These are phyloP conservation scores for Pomatorhinus ruficollis DNA, from an alignment of 2,113 vertebrate species.

Conservation along the genomic window DNA sequence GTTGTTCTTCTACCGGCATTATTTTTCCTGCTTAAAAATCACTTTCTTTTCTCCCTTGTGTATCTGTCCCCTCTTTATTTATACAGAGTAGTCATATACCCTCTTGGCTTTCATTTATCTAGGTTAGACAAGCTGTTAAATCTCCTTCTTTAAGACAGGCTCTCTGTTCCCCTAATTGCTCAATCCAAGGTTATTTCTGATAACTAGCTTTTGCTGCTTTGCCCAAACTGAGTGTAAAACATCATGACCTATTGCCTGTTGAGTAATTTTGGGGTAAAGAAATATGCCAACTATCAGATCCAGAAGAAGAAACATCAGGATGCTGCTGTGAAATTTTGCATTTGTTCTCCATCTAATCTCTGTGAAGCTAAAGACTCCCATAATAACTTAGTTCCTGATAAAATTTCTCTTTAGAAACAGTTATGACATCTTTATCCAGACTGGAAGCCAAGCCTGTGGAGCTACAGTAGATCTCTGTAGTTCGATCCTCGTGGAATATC, in stretches of 20 bases:
- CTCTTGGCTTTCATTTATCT: slow-evolving; percentile 43
- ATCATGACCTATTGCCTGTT: background rate
- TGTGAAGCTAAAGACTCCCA: background rate
- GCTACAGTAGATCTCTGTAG: background rate
- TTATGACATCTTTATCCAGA: background rate
- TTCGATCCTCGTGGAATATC: background rate
- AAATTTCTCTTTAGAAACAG: background rate
- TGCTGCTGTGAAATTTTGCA: slow-evolving; percentile 24
- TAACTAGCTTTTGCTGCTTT: background rate
- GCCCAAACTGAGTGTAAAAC: background rate
- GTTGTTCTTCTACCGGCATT: background rate
- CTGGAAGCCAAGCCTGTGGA: background rate
- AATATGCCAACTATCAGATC: background rate
- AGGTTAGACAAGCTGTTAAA: slow-evolving; percentile 48
- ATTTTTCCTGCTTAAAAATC: background rate
- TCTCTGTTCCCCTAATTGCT: background rate
- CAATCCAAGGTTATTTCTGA: slow-evolving; percentile 37
- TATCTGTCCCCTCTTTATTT: slow-evolving; percentile 14
- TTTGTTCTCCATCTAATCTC: slow-evolving; percentile 27
- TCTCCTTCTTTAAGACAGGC: slow-evolving; percentile 12
- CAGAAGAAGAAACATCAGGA: background rate
- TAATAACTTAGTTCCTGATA: slow-evolving; percentile 9
- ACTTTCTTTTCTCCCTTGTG: background rate
- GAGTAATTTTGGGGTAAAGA: slow-evolving; percentile 8
- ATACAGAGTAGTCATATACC: slow-evolving; percentile 18